Percentiles rank a stretch among this genome's conserved stretches.
These are phyloP conservation scores for Mus caroli DNA, from an alignment of 2,797 vertebrate species.

Conservation along the genomic window DNA sequence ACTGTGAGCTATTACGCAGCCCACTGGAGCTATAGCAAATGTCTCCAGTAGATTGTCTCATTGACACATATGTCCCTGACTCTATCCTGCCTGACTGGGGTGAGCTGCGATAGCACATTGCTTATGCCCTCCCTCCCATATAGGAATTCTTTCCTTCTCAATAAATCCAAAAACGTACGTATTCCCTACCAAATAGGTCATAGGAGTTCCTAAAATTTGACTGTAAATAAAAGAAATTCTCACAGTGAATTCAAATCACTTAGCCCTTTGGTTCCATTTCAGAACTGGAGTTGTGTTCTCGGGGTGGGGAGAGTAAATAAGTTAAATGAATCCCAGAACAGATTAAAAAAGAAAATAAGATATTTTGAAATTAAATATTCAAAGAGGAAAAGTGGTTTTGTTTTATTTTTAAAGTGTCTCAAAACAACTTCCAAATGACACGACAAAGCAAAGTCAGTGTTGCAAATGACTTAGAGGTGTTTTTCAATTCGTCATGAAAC, in stretches of 20 bases:
- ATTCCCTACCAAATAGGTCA: not conserved
- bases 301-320: not conserved
- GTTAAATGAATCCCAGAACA: slow-evolving; percentile 25
- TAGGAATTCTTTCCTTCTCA: not conserved
- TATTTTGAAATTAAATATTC: slow-evolving; percentile 51
- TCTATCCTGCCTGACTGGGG: not conserved
- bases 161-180: not conserved
- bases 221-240: not conserved
- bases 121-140: not conserved
- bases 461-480: slow-evolving; percentile 17
- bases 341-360: slow-evolving; percentile 29
- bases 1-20: not conserved
- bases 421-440: not conserved
- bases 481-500: slow-evolving; percentile 48
- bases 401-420: slow-evolving; percentile 13
- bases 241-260: slow-evolving; percentile 15
- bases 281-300: slow-evolving; percentile 4
- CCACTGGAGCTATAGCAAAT: slow-evolving; percentile 9
- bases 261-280: not conserved
- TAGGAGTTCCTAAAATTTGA: slow-evolving; percentile 8
- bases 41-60: not conserved
- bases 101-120: not conserved
- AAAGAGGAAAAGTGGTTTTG: not conserved
- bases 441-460: not conserved
- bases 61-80: not conserved